Evolutionary conservation across 2,797 vertebrate species (phyloP).

Genomic region (Neosilurus mollespiculum): DNA sequence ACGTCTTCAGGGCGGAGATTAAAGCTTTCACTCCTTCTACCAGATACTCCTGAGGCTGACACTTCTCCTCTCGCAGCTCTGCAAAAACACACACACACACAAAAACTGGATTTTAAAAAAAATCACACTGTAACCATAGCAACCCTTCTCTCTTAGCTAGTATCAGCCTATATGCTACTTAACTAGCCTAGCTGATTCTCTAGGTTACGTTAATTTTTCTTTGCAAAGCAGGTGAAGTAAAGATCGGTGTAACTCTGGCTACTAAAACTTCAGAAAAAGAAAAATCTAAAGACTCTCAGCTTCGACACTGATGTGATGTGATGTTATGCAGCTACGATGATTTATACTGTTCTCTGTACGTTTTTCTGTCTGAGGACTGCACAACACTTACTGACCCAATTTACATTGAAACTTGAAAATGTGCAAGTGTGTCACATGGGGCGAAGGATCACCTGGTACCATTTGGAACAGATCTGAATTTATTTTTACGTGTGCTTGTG

Average conservation of each 20-base stretch:
- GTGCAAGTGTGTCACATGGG: too few relatives aligned
- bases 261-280: neutral
- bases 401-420: too few relatives aligned
- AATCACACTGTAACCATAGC: neutral
- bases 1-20: slow-evolving; percentile 89
- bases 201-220: neutral
- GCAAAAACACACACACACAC: slow-evolving; percentile 31
- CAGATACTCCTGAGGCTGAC: slow-evolving; percentile 85
- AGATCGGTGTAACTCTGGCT: neutral
- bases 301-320: neutral
- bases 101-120: neutral
- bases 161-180: neutral
- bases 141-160: neutral
- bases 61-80: slow-evolving; percentile 92
- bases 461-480: too few relatives aligned
- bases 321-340: neutral
- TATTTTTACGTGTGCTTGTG: too few relatives aligned
- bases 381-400: too few relatives aligned
- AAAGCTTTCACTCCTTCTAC: slow-evolving; percentile 94
- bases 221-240: neutral
- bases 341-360: too few relatives aligned
- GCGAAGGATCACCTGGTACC: too few relatives aligned
- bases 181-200: neutral
- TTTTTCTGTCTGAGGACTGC: too few relatives aligned
- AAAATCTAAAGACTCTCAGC: neutral